Conservation (phyloP, 2,888 invertebrate species). For the Sesamia inferens region DNA sequence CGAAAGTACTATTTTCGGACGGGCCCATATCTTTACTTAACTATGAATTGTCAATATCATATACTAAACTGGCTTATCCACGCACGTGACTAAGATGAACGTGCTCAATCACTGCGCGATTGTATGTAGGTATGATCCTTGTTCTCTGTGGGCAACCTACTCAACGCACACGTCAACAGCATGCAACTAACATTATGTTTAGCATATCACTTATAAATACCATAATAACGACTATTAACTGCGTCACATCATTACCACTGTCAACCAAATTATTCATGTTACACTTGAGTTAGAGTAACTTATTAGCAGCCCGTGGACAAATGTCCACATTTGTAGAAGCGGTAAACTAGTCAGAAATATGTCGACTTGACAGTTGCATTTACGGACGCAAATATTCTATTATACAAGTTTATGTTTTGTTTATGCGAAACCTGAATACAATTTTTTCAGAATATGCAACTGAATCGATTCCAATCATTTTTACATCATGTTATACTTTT, state of each 20-base stretch:
- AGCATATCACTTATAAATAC: conserved; percentile 44
- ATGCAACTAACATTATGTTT: conserved; percentile 30
- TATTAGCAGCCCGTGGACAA: conserved; percentile 3
- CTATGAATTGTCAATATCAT: not conserved
- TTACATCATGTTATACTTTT: no score
- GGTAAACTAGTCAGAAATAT: not conserved
- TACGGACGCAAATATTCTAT: not conserved
- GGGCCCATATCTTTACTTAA: no score
- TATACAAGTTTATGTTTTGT: no score
- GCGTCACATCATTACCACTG: conserved; percentile 31
- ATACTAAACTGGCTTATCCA: not conserved
- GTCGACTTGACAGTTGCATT: not conserved
- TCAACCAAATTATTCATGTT: conserved; percentile 41
- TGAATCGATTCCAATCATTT: no score
- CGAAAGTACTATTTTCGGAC: no score
- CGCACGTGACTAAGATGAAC: conserved; percentile 1
- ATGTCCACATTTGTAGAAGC: not conserved
- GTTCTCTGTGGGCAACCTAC: not conserved
- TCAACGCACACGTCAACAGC: not conserved
- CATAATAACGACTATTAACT: conserved; percentile 29
- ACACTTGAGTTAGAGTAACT: not conserved
- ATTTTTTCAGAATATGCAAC: no score
- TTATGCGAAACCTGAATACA: no score
- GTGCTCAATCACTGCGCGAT: not conserved
- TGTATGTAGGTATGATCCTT: not conserved